A percentile compares a stretch with the other conserved stretches of the same genome.
Conservation (phyloP, 2,797 vertebrate species). For the Pseudomugil tenellus region DNA sequence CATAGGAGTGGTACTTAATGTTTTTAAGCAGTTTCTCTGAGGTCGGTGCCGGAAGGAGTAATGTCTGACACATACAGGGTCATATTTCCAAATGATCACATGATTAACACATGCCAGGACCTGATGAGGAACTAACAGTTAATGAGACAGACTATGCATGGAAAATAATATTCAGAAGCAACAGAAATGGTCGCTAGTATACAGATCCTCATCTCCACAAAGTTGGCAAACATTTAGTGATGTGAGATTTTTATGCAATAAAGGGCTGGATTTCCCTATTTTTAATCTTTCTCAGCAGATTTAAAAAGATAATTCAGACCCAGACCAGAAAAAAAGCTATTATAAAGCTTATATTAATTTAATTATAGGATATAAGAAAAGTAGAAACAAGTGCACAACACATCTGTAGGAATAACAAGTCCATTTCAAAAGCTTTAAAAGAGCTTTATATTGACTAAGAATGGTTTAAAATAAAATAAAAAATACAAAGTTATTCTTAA, state of each 20-base stretch:
- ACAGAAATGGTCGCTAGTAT: background rate
- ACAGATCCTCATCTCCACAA: background rate
- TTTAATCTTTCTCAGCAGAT: background rate
- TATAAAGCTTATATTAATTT: background rate
- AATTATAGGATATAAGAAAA: background rate
- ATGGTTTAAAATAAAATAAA: background rate
- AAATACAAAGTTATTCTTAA: background rate
- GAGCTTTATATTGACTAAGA: background rate
- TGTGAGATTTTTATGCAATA: background rate
- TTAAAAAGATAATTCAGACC: background rate
- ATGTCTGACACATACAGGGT: constrained; percentile 12
- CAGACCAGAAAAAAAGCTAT: background rate
- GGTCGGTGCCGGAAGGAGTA: background rate
- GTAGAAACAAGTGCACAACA: background rate
- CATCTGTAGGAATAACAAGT: too few species aligned
- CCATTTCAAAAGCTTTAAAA: too few species aligned
- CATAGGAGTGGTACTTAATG: accelerated
- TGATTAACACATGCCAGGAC: constrained; percentile 66
- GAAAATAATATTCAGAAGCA: constrained; percentile 11
- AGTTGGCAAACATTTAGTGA: background rate
- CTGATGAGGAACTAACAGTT: constrained; percentile 62
- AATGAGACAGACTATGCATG: constrained; percentile 24
- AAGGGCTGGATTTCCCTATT: background rate
- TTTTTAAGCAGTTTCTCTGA: background rate
- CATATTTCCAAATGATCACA: constrained; percentile 65